Evolutionary conservation across 2,113 vertebrate genomes (phyloP).

Genomic region (Salvelinus namaycush): DNA sequence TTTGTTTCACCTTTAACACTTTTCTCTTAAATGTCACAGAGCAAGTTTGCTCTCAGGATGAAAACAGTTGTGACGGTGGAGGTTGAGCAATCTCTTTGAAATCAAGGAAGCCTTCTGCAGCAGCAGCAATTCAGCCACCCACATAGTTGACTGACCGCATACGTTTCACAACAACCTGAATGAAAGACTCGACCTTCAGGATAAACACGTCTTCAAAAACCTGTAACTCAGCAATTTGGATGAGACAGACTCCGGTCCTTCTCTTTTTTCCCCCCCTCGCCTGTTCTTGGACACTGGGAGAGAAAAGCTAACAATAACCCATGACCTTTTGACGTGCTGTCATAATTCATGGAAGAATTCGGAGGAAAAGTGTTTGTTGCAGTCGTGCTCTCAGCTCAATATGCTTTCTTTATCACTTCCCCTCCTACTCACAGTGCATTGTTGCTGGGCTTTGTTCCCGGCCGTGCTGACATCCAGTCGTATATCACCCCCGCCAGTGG

Average conservation of each 20-base stretch:
- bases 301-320: conserved; percentile 80
- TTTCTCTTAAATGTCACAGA: background rate
- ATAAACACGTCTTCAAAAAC: background rate
- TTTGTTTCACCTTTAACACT: background rate
- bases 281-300: conserved; percentile 44
- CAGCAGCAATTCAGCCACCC: background rate
- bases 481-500: conserved; percentile 32
- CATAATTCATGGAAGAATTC: conserved; percentile 97
- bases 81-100: conserved; percentile 1
- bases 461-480: conserved; percentile 37
- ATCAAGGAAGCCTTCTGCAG: background rate
- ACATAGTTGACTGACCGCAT: conserved; percentile 14
- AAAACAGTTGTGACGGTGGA: background rate
- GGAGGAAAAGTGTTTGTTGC: conserved; percentile 81
- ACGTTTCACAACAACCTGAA: conserved; percentile 2
- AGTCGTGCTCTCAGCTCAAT: conserved; percentile 81
- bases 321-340: conserved; percentile 85
- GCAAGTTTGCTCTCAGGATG: background rate
- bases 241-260: background rate
- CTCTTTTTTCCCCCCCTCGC: conserved; percentile 31
- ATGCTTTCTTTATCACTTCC: conserved; percentile 93
- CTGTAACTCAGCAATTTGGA: conserved; percentile 7
- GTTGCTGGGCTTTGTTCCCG: conserved; percentile 85
- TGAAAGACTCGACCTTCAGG: background rate
- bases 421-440: conserved; percentile 78